A percentile compares a stretch with the other conserved stretches of the same genome.
These are phyloP conservation scores for Calosoma granatense DNA, from an alignment of 1,140 invertebrate genomes.

Conservation along the genomic window DNA sequence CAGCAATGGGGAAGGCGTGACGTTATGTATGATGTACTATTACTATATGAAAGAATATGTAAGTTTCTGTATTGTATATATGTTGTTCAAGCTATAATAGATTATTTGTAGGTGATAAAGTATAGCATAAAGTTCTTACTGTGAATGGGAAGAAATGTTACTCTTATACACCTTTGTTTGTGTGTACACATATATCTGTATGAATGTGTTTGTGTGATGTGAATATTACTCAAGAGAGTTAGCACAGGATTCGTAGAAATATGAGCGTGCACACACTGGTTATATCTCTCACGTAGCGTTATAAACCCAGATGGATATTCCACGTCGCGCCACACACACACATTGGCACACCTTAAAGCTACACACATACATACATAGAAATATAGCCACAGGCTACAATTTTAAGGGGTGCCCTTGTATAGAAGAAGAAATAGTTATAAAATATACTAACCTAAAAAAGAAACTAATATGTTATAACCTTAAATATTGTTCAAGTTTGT, in stretches of 20 bases:
- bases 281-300: conserved; percentile 12
- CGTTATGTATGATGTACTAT: too few species aligned
- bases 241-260: not conserved
- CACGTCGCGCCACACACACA: conserved; percentile 3
- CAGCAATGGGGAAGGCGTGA: too few species aligned
- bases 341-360: conserved; percentile 13
- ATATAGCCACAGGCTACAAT: too few species aligned
- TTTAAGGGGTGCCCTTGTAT: too few species aligned
- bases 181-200: not conserved
- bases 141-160: not conserved
- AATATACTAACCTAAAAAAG: too few species aligned
- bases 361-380: not conserved
- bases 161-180: too few species aligned
- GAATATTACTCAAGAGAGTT: not conserved
- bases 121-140: not conserved
- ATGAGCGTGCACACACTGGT: conserved; percentile 8
- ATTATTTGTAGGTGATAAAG: not conserved
- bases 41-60: too few species aligned
- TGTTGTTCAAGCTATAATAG: not conserved
- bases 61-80: too few species aligned
- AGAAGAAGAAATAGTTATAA: too few species aligned
- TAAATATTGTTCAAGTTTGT: too few species aligned
- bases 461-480: too few species aligned
- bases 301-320: conserved; percentile 14
- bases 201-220: not conserved